These are phyloP conservation scores for Puntigrus tetrazona DNA, from an alignment of 2,113 vertebrate genomes.

Conservation along the genomic window DNA sequence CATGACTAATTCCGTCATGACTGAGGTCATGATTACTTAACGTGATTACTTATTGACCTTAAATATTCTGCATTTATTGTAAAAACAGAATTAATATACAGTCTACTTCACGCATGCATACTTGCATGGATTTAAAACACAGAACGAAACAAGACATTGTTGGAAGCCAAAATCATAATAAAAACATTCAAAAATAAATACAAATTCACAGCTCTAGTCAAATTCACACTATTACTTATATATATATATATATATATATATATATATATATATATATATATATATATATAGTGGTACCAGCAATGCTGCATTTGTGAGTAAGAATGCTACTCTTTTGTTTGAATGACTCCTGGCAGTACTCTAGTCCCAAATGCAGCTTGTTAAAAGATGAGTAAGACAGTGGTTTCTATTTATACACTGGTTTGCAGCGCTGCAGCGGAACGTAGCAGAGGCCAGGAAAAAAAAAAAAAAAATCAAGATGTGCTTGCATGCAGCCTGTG, in stretches of 20 bases:
- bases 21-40: neutral
- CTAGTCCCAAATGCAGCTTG: constrained; percentile 44
- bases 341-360: constrained; percentile 46
- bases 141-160: neutral
- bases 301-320: neutral
- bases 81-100: too few species aligned
- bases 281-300: neutral
- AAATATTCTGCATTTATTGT: too few species aligned
- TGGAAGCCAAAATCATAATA: neutral
- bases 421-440: constrained; percentile 30
- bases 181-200: too few species aligned
- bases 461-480: constrained; percentile 28
- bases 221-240: too few species aligned
- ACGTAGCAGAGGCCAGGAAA: too few species aligned
- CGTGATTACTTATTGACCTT: too few species aligned
- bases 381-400: constrained; percentile 53
- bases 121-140: neutral
- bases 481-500: neutral
- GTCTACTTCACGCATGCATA: too few species aligned
- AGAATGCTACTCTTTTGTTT: constrained; percentile 32
- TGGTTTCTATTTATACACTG: constrained; percentile 47
- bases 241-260: too few species aligned
- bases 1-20: too few species aligned
- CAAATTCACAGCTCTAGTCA: neutral
- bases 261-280: too few species aligned